Conservation (phyloP, 2,888 invertebrate species). For the Brenthis daphne region DNA sequence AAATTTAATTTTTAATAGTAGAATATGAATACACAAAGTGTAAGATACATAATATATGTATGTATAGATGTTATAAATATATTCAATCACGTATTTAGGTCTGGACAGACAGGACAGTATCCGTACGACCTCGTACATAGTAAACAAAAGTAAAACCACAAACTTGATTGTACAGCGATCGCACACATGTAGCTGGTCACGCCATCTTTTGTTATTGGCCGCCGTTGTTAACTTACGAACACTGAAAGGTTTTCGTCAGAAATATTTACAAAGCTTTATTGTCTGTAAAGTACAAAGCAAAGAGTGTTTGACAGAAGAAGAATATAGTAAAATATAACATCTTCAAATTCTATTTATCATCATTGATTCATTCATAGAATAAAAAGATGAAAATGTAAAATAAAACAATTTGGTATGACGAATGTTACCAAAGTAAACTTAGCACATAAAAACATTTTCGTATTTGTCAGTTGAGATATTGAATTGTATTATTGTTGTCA, state of each 20-base stretch:
- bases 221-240: slow-evolving; percentile 10
- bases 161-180: slow-evolving; percentile 18
- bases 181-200: slow-evolving; percentile 24
- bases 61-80: not conserved
- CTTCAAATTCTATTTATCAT: not conserved
- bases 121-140: slow-evolving; percentile 14
- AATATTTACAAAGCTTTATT: slow-evolving; percentile 7
- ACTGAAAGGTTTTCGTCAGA: not conserved
- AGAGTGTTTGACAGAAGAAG: not conserved
- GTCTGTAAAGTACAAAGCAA: not conserved
- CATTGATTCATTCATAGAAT: not conserved
- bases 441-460: slow-evolving; percentile 6
- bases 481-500: slow-evolving; percentile 38
- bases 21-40: not conserved
- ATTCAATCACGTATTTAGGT: slow-evolving; percentile 1
- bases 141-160: slow-evolving; percentile 24
- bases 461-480: slow-evolving; percentile 32
- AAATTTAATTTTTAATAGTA: not conserved
- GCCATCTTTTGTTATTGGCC: slow-evolving; percentile 21
- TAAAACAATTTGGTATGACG: not conserved
- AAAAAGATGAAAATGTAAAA: not conserved
- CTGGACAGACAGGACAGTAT: slow-evolving; percentile 3
- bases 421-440: not conserved
- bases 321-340: not conserved
- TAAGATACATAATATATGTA: not conserved